A percentile compares a stretch with the other conserved stretches of the same genome.
Evolutionary conservation across 2,797 vertebrate species (phyloP).

Genomic region (Buceros bicornis): DNA sequence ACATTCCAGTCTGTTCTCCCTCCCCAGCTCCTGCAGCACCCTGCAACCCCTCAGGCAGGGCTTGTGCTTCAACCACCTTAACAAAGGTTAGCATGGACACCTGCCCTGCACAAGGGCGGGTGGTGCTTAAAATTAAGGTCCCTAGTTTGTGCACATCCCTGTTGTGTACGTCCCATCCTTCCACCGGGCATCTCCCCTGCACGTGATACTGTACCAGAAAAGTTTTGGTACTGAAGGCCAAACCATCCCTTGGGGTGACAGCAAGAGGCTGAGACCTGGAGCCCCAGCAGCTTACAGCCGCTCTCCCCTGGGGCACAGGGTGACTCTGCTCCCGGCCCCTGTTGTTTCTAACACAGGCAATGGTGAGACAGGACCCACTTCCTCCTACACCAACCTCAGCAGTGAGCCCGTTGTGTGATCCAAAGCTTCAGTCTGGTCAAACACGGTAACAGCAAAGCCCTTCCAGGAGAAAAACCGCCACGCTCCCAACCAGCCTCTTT

Average conservation of each 20-base stretch:
- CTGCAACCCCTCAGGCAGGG: accelerated
- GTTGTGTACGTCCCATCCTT: not conserved
- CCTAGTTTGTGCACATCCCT: not conserved
- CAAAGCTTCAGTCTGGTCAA: not conserved
- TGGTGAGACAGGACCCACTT: not conserved
- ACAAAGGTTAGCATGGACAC: not conserved
- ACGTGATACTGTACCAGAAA: accelerated
- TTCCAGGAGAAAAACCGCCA: not conserved
- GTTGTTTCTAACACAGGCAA: not conserved
- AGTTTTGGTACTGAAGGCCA: not conserved
- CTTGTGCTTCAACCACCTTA: not conserved
- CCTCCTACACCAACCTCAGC: not conserved
- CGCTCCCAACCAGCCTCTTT: accelerated
- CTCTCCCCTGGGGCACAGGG: not conserved
- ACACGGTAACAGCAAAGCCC: not conserved
- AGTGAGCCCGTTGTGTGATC: accelerated
- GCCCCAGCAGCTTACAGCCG: not conserved
- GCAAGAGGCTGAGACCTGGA: not conserved
- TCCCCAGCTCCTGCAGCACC: not conserved
- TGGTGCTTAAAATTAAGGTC: not conserved
- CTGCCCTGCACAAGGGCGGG: not conserved
- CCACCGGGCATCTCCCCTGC: accelerated
- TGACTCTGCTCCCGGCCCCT: not conserved
- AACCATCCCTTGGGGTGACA: accelerated
- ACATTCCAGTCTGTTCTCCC: not conserved